A percentile compares a stretch with the other conserved stretches of the same genome.
Evolutionary conservation across 2,888 invertebrate species (phyloP).

Genomic region (Rhogogaster chlorosoma): DNA sequence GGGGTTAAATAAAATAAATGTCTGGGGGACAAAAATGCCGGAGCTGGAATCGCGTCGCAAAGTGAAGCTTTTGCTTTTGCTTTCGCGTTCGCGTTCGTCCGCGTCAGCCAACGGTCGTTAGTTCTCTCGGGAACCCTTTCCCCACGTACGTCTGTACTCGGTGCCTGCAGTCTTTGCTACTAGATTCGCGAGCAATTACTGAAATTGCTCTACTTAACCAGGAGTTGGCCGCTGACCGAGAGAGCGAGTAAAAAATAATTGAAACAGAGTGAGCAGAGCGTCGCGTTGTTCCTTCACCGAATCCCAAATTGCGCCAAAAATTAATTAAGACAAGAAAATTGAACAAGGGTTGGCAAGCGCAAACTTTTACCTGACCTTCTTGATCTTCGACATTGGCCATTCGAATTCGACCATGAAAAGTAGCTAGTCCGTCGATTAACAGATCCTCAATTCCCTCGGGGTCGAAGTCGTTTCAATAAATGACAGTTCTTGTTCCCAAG

Average conservation of each 20-base stretch:
- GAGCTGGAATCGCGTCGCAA: constrained; percentile 25
- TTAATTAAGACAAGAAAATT: not conserved
- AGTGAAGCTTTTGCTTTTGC: constrained; percentile 13
- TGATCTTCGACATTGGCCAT: not conserved
- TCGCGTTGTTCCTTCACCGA: not conserved
- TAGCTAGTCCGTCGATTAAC: not conserved
- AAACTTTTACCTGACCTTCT: not conserved
- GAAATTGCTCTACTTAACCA: constrained; percentile 34
- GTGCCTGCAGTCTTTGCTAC: constrained; percentile 2
- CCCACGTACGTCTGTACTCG: not conserved
- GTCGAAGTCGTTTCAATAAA: not conserved
- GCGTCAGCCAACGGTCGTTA: constrained; percentile 8
- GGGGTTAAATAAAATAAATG: constrained; percentile 77
- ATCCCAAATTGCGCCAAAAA: not conserved
- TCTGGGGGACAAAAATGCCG: constrained; percentile 70
- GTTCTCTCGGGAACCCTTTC: not conserved
- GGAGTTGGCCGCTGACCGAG: constrained; percentile 8
- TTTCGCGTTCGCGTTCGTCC: not conserved
- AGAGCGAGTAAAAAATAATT: constrained; percentile 11
- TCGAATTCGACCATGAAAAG: not conserved
- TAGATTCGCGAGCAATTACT: constrained; percentile 36
- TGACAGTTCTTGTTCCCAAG: not conserved
- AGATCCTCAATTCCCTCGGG: not conserved
- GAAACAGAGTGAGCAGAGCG: constrained; percentile 9
- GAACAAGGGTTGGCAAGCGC: not conserved